Evolutionary conservation across 2,888 invertebrate genomes (phyloP).

Genomic region (Leistus spinibarbis): DNA sequence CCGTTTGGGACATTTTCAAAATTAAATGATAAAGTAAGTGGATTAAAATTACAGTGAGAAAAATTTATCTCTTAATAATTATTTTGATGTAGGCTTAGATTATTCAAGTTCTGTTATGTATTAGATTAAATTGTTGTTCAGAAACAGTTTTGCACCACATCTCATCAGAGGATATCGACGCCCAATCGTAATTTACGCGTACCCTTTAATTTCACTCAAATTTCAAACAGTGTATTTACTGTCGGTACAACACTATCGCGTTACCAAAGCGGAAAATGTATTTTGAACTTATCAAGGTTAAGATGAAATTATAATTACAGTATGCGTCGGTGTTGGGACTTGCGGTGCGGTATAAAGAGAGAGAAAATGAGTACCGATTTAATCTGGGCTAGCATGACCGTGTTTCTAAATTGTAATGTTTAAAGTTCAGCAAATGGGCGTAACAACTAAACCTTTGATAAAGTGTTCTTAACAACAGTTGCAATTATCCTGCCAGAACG

Average conservation of each 20-base stretch:
- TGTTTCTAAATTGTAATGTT: conserved; percentile 40
- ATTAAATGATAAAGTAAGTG: too few relatives aligned
- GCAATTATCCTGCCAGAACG: conserved; percentile 37
- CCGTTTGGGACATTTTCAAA: too few relatives aligned
- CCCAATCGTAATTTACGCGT: too few relatives aligned
- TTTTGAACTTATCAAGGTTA: background rate
- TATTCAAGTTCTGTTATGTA: too few relatives aligned
- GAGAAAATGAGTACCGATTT: conserved; percentile 14
- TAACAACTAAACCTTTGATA: conserved; percentile 38
- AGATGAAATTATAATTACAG: background rate
- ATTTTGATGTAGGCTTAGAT: too few relatives aligned
- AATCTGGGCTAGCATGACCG: conserved; percentile 36
- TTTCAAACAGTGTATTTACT: background rate
- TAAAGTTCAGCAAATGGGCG: conserved; percentile 40
- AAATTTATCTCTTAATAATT: too few relatives aligned
- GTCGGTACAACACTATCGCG: background rate
- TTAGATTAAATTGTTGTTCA: too few relatives aligned
- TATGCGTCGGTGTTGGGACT: background rate
- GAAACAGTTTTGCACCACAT: too few relatives aligned
- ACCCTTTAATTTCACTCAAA: background rate
- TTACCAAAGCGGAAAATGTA: background rate
- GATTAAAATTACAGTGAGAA: too few relatives aligned
- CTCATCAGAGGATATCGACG: too few relatives aligned
- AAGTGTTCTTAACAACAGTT: conserved; percentile 40
- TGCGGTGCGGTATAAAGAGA: background rate